Evolutionary conservation across 2,888 invertebrate species (phyloP).

Genomic region (Anaspis maculata): DNA sequence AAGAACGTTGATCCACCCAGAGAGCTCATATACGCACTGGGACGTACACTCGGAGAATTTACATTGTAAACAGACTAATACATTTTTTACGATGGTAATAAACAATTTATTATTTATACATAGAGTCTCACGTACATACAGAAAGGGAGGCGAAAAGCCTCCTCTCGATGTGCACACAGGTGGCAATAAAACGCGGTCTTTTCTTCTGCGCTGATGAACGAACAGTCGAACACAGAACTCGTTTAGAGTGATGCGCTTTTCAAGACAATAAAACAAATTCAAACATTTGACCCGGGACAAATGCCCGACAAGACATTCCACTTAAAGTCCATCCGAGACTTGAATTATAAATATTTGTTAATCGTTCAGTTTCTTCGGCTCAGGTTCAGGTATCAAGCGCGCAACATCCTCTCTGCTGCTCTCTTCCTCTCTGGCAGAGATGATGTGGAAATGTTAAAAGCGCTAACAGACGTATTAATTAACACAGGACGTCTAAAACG

Average conservation of each 20-base stretch:
- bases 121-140: not conserved
- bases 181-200: not conserved
- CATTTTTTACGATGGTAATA: slow-evolving; percentile 4
- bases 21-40: no score
- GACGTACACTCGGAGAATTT: no score
- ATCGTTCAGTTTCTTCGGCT: slow-evolving; percentile 32
- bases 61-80: slow-evolving; percentile 2
- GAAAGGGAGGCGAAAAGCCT: not conserved
- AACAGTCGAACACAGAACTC: no score
- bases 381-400: slow-evolving; percentile 28
- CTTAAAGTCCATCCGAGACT: slow-evolving; percentile 32
- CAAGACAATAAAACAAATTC: slow-evolving; percentile 36
- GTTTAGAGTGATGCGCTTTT: slow-evolving; percentile 18
- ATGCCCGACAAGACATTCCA: slow-evolving; percentile 40
- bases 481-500: slow-evolving; percentile 20
- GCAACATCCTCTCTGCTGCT: no score
- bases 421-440: no score
- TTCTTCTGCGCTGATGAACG: no score
- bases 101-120: slow-evolving; percentile 2
- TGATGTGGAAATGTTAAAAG: slow-evolving; percentile 20
- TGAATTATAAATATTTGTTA: slow-evolving; percentile 39
- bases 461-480: slow-evolving; percentile 24
- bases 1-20: no score
- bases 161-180: not conserved
- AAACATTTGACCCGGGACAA: slow-evolving; percentile 36